phyloP scores from a whole-genome alignment of 2,797 vertebrate genomes.

The Lerista edwardsae region DNA sequence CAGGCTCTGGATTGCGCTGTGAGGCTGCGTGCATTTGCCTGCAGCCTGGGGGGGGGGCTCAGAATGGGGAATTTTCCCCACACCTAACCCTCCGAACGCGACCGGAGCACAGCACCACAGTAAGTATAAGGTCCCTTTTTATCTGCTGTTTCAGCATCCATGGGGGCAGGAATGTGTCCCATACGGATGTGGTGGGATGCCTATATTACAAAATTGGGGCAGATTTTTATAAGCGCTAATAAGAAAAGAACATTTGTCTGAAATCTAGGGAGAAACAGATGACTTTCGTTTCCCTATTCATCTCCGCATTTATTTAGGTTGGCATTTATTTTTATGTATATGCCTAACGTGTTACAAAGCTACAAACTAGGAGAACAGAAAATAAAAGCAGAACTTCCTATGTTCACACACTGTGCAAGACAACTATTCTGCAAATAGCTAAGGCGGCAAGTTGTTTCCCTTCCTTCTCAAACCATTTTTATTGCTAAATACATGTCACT shows the following conservation, averaged over 20 bases:
- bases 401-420: neutral
- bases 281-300: neutral
- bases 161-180: too few species aligned
- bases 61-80: too few species aligned
- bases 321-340: neutral
- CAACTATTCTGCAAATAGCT: neutral
- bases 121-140: too few species aligned
- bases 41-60: too few species aligned
- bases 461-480: neutral
- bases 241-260: neutral
- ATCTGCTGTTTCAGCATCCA: too few species aligned
- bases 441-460: neutral
- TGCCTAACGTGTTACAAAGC: neutral
- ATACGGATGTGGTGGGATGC: too few species aligned
- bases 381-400: neutral
- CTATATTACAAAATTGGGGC: neutral
- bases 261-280: neutral
- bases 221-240: neutral
- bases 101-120: too few species aligned
- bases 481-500: too few species aligned
- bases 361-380: neutral
- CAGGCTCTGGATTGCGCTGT: too few species aligned
- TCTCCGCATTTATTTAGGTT: too few species aligned
- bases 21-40: too few species aligned
- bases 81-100: too few species aligned